Base-by-base conservation (phyloP, 2,113 vertebrate genomes). In the Sitta europaea region DNA sequence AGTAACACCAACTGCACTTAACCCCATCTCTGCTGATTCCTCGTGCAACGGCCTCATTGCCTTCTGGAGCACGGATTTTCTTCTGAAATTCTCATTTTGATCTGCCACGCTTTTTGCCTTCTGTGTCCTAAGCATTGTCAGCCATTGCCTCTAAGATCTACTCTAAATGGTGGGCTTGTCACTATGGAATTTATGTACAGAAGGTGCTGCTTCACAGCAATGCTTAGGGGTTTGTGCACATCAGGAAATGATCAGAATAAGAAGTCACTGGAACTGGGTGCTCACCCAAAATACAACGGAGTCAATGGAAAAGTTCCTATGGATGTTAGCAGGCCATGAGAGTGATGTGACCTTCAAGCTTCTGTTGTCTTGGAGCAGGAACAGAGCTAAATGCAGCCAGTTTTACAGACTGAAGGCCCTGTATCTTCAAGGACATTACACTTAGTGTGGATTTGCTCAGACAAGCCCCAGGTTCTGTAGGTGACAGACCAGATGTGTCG, bases 1-100 rank as follows among this genome's bases (percentile, higher is more conserved):
- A 80, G 68, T 40, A 73, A 72, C 45, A 86, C 28, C n/a, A 51
- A 36, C 28, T 61, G 38, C 14, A 29, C 57, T 97, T 97, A 96
- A 97, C 93, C 75, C 74, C 53, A 3, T 33, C 72, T 70, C 50
- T 62, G 55, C 81, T 72, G 58, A 50, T 92, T 74, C 35, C 68
- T 78, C 59, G 27, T 57, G 23, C n/a, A 73, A 12, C 1, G 33
- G 83, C 47, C 80, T 85, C 54, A 88, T 61, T 45, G 65, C 29
- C 21, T 79, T 81, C 62, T 59, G 58, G 50, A 75, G 40, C 18
- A 27, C 11, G 16, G 81, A 51, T 84, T 86, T 90, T 48, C 84
- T 77, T 59, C 74, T 42, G 35, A 82, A 95, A 92, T 45, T 51
- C 71, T 31, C 33, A 36, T 59, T 92, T 76, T 83, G 65, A 78